Percentiles rank a stretch among this genome's conserved stretches.
Evolutionary conservation across 2,797 vertebrate genomes (phyloP).

Genomic region (Chloroceryle inda): DNA sequence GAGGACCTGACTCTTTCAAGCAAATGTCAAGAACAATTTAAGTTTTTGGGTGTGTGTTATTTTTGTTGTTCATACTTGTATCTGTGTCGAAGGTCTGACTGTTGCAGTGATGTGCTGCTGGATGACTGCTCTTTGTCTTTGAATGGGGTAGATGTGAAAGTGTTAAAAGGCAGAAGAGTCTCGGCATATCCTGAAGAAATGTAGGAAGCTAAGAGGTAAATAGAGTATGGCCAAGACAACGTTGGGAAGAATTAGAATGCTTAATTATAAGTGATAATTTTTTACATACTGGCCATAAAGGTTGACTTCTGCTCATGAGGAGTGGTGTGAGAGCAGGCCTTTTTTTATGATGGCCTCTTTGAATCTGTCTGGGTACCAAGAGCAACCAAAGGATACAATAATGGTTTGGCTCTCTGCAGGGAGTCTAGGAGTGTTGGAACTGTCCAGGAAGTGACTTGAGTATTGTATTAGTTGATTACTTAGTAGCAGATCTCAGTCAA

Average conservation of each 20-base stretch:
- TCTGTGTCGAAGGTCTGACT: neutral
- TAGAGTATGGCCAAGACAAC: neutral
- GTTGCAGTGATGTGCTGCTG: neutral
- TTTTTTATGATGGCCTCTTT: neutral
- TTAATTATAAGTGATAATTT: neutral
- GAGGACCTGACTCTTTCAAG: neutral
- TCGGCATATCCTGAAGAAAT: neutral
- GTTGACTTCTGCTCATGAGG: neutral
- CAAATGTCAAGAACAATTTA: neutral
- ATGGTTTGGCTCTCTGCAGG: neutral
- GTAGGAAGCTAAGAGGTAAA: neutral
- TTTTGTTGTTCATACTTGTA: neutral
- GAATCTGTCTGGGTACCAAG: neutral
- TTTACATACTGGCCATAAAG: neutral
- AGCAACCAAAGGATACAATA: neutral
- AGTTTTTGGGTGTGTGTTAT: neutral
- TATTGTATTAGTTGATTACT: neutral
- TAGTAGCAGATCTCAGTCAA: neutral
- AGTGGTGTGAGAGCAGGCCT: neutral
- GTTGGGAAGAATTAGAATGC: neutral
- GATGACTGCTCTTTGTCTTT: neutral
- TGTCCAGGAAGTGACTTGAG: neutral
- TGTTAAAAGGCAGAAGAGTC: neutral
- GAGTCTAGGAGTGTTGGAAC: neutral
- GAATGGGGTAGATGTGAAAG: neutral